A percentile compares a stretch with the other conserved stretches of the same genome.
Conservation (phyloP, 2,113 vertebrate genomes). For the Nanger granti region DNA sequence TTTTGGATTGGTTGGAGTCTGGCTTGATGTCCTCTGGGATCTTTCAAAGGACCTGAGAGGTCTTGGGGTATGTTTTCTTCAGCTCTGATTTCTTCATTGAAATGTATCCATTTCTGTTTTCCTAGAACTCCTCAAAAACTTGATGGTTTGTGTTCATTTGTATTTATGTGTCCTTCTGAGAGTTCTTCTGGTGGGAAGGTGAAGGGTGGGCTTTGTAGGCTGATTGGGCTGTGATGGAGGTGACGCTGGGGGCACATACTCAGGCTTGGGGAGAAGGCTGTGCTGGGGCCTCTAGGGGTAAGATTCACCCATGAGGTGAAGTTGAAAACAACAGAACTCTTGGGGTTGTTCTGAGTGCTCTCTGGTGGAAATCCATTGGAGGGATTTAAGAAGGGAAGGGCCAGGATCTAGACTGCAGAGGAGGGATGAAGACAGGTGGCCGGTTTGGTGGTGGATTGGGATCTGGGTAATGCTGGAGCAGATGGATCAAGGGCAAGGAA, state of each 20-base stretch:
- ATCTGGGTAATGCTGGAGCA: not conserved
- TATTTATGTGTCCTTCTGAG: not conserved
- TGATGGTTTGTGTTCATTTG: not conserved
- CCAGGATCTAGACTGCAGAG: not conserved
- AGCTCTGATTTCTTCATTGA: not conserved
- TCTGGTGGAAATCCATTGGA: not conserved
- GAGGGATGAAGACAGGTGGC: not conserved
- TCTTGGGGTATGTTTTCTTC: not conserved
- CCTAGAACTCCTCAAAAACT: not conserved
- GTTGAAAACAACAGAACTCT: not conserved
- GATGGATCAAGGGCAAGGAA: not conserved
- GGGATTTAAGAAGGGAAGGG: not conserved
- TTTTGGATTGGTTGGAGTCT: not conserved
- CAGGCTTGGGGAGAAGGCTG: no score
- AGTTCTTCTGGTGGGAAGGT: not conserved
- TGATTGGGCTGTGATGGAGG: not conserved
- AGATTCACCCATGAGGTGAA: not conserved
- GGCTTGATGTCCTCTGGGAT: not conserved
- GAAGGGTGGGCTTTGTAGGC: not conserved
- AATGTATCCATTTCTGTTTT: not conserved
- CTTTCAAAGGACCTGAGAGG: not conserved
- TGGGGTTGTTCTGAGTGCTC: not conserved
- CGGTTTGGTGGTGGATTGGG: no score
- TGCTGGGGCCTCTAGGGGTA: rapidly evolving
- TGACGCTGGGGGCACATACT: not conserved